Percentiles rank a stretch among this genome's conserved stretches.
Conservation (phyloP, 2,888 invertebrate species). For the Tetanocera ferruginea region DNA sequence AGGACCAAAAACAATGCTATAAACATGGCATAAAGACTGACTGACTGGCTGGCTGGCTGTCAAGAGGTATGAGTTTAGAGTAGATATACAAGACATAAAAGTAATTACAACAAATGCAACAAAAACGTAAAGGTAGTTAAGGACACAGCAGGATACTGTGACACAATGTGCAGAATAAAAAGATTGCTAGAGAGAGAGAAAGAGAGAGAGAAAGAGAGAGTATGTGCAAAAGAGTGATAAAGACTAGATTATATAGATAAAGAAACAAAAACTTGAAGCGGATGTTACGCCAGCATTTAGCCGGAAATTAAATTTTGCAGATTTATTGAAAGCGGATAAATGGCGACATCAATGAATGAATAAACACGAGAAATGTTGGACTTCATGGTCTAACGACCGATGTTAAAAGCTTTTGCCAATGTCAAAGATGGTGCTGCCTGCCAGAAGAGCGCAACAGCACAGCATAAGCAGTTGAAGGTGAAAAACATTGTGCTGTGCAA, state of each 20-base stretch:
- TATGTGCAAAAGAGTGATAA: conserved; percentile 7
- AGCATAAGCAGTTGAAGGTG: not conserved
- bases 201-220: conserved; percentile 28
- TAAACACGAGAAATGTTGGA: not conserved
- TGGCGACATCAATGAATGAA: conserved; percentile 53
- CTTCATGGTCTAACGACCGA: not conserved
- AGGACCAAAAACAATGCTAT: conserved; percentile 25
- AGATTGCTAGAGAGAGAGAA: not conserved
- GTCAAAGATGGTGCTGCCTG: conserved; percentile 37
- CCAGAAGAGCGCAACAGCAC: not conserved
- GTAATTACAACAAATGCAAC: conserved; percentile 57
- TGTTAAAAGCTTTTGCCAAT: conserved; percentile 10
- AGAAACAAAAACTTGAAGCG: conserved; percentile 1
- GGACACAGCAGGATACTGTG: not conserved
- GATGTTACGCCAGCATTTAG: conserved; percentile 56
- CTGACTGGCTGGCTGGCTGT: conserved; percentile 25
- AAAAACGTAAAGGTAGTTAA: conserved; percentile 58
- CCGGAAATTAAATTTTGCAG: conserved; percentile 68
- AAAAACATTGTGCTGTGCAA: no score
- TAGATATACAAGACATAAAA: conserved; percentile 51
- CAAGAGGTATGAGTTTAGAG: conserved; percentile 37
- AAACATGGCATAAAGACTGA: conserved; percentile 24
- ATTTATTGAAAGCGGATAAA: conserved; percentile 68
- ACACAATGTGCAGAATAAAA: not conserved
- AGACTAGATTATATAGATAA: not conserved